Base-by-base conservation (phyloP, 37 sponge, comb jelly and placozoan species). In the Eunapius fragilis region DNA sequence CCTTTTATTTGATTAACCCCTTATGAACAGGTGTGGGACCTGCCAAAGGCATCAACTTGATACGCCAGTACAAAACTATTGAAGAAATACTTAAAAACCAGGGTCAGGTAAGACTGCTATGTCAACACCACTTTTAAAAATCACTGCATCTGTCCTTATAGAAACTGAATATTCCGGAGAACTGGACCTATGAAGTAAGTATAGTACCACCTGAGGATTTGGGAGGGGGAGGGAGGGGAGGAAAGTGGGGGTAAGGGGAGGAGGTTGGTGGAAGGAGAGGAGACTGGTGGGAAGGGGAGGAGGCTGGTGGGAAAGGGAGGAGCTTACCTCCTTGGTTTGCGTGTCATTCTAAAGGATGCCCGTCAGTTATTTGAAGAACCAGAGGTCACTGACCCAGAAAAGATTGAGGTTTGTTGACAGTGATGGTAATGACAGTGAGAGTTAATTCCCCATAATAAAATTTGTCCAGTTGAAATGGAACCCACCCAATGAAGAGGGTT, bases 21-120 rank as follows among this genome's bases (percentile, higher is more conserved):
- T 26, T 28, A 31, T 17, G 11, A 49, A 31, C 77, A 98, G 99
- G 99, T 2, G 92, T 99, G 32, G 99, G 99, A 6, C 98, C 98
- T 35, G 95, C 95, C 78, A 93, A 92, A 76, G 99, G 93, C 17
- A 36, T 99, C 36, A 76, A 73, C 22, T 81, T 95, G 24, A 95
- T 99, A 24, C 80, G 86, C 27, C 82, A 95, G 28, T 86, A 99
- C 91, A 85, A 88, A 78, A 68, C 25, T n/a, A 99, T 99, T 36
- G 99, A 99, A 33, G 90, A 91, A 47, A 94, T 96, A 25, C 72
- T 97, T 2, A 80, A 87, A 25, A 25, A 31, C 36, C 79, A 83
- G 88, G 78, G 36, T 91, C 82, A 70, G 78, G 80, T 28, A 31
- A 75, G 37, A 68, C 77, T 72, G 49, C 24, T 32, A 30, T 87